Conservation (phyloP, 1,140 invertebrate species). For the Chionoecetes opilio region DNA sequence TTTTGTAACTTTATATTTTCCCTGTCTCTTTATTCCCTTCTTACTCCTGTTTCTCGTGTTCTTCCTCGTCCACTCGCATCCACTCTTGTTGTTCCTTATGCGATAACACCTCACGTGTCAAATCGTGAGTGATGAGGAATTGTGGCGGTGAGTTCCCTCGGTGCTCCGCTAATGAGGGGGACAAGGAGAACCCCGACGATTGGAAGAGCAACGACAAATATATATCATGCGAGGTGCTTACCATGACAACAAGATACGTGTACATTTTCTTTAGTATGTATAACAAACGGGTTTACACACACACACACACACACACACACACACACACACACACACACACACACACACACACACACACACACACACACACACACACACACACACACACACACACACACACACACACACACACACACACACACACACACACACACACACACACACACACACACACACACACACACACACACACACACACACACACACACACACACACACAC, state of each 20-base stretch:
- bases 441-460: not conserved
- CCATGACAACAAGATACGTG: not conserved
- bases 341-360: not conserved
- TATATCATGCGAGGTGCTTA: not conserved
- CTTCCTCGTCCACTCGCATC: not conserved
- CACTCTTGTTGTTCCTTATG: not conserved
- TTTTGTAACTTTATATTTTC: not conserved
- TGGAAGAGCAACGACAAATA: not conserved
- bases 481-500: not conserved
- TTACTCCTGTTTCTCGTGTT: not conserved
- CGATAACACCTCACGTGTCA: not conserved
- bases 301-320: not conserved
- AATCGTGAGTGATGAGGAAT: slow-evolving; percentile 2
- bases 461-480: not conserved
- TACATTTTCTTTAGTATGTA: not conserved
- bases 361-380: not conserved
- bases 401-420: not conserved
- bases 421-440: not conserved
- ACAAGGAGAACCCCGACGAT: not conserved
- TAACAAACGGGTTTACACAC: too few relatives aligned
- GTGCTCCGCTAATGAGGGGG: not conserved
- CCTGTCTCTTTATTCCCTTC: not conserved
- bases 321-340: not conserved
- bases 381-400: not conserved
- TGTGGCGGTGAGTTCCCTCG: not conserved